Percentiles rank a stretch among this genome's conserved stretches.
Conservation (phyloP, 2,888 invertebrate genomes). For the Scaptodrosophila latifasciaeformis region DNA sequence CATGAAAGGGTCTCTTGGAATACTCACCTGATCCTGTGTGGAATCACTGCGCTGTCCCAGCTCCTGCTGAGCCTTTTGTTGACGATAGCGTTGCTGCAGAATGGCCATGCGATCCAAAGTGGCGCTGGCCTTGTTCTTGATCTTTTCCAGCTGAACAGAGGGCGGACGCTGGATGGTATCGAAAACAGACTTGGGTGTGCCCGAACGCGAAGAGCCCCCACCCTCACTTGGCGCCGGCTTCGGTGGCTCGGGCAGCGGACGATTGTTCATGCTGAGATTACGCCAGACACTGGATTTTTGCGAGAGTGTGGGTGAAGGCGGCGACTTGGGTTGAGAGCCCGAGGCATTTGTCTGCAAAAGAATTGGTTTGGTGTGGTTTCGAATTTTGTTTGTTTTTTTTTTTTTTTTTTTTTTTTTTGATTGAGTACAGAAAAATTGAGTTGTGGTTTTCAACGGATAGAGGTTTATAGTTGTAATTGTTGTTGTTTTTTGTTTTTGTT, state of each 20-base stretch:
- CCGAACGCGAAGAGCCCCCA: conserved; percentile 70
- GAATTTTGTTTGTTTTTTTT: conserved; percentile 9
- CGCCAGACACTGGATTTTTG: conserved; percentile 57
- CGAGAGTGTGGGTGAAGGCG: conserved; percentile 69
- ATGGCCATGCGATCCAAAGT: conserved; percentile 74
- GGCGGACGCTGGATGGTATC: conserved; percentile 74
- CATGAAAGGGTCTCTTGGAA: too few relatives aligned
- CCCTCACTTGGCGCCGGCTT: conserved; percentile 64
- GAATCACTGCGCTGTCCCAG: conserved; percentile 46
- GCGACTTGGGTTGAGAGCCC: conserved; percentile 30
- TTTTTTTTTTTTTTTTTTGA: conserved; percentile 7
- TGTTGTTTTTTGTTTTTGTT: conserved; percentile 19
- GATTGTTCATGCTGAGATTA: conserved; percentile 58
- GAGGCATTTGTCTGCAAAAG: conserved; percentile 43
- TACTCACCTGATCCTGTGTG: conserved; percentile 62
- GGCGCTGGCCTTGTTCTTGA: conserved; percentile 74
- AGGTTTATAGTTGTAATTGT: conserved; percentile 28
- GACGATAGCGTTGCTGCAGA: conserved; percentile 78
- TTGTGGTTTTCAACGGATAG: conserved; percentile 21
- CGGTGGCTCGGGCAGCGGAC: conserved; percentile 79
- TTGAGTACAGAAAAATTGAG: conserved; percentile 2
- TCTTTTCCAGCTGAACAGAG: conserved; percentile 74
- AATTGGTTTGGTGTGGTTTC: conserved; percentile 34
- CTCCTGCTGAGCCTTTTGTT: conserved; percentile 77
- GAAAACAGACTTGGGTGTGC: conserved; percentile 73